These are phyloP conservation scores for Drosophila birchii DNA, from an alignment of 2,888 invertebrate genomes.

Conservation along the genomic window DNA sequence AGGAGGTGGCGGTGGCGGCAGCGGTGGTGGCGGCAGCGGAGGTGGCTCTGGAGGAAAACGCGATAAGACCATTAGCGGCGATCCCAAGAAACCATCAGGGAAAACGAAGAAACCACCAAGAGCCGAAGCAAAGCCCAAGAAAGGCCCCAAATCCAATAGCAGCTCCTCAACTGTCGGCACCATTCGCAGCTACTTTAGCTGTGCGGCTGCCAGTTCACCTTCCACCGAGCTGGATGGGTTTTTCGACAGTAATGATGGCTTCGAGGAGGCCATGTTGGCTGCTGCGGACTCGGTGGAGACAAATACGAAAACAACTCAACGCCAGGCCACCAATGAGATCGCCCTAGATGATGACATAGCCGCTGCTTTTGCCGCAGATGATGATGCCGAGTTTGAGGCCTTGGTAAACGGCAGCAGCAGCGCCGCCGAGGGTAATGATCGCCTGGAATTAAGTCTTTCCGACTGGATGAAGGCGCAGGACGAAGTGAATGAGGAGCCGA, in stretches of 20 bases:
- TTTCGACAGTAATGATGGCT: slow-evolving; percentile 81
- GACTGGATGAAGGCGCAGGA: slow-evolving; percentile 52
- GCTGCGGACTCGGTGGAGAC: slow-evolving; percentile 52
- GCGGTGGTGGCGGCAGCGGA: slow-evolving; percentile 9
- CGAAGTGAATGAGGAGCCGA: slow-evolving; percentile 53
- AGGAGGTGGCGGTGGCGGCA: slow-evolving; percentile 14
- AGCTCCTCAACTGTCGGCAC: slow-evolving; percentile 15
- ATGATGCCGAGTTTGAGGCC: slow-evolving; percentile 71
- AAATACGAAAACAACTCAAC: not conserved
- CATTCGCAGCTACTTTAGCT: slow-evolving; percentile 66
- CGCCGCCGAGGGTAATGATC: not conserved
- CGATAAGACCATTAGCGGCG: not conserved
- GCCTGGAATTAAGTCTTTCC: slow-evolving; percentile 50
- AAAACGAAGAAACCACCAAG: slow-evolving; percentile 33
- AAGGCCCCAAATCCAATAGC: not conserved
- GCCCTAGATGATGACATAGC: slow-evolving; percentile 66
- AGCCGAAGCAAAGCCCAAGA: slow-evolving; percentile 15
- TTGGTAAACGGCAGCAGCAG: slow-evolving; percentile 32
- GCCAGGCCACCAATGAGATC: not conserved
- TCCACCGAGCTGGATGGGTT: slow-evolving; percentile 59
- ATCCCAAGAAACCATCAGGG: not conserved
- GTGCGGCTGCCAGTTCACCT: slow-evolving; percentile 24
- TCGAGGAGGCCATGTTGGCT: slow-evolving; percentile 74
- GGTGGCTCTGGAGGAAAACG: slow-evolving; percentile 27
- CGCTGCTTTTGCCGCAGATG: slow-evolving; percentile 73